These are phyloP conservation scores for Gastracanthus pulcherrimus DNA, from an alignment of 2,888 invertebrate genomes.

Conservation along the genomic window DNA sequence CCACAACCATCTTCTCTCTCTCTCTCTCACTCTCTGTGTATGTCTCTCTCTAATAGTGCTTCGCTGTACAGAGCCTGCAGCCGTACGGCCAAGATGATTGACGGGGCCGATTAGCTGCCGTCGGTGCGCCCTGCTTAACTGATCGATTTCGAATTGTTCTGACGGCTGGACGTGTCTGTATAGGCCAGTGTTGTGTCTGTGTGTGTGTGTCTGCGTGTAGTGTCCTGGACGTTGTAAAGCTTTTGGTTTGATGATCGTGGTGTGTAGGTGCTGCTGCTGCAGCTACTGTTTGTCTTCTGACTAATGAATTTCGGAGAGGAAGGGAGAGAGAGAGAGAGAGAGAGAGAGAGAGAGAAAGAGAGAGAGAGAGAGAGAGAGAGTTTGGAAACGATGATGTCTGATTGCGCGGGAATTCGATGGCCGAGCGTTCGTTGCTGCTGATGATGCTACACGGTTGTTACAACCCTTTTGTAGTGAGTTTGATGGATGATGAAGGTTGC, in stretches of 20 bases:
- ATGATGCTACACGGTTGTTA: neutral
- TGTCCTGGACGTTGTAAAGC: neutral
- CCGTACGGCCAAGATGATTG: conserved; percentile 65
- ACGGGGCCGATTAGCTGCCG: conserved; percentile 66
- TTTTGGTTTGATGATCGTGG: neutral
- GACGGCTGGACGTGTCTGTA: neutral
- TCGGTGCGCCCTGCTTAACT: conserved; percentile 4
- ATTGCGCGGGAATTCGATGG: conserved; percentile 8
- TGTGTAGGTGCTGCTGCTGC: neutral
- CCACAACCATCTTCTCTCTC: neutral
- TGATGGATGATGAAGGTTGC: neutral
- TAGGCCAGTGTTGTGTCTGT: neutral
- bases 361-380: conserved; percentile 50
- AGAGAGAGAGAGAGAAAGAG: conserved; percentile 50
- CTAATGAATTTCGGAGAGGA: conserved; percentile 52
- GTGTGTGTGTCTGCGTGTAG: neutral
- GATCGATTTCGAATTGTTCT: conserved; percentile 51
- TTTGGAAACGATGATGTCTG: conserved; percentile 20
- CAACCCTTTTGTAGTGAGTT: neutral
- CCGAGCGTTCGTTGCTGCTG: neutral
- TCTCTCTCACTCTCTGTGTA: conserved; percentile 53
- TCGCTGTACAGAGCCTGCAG: conserved; percentile 62
- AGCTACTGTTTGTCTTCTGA: conserved; percentile 7
- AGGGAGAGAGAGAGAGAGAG: conserved; percentile 59
- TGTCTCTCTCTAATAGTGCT: conserved; percentile 63